phyloP scores from a whole-genome alignment of 2,797 vertebrate genomes.

The Spinibarbus caldwelli region DNA sequence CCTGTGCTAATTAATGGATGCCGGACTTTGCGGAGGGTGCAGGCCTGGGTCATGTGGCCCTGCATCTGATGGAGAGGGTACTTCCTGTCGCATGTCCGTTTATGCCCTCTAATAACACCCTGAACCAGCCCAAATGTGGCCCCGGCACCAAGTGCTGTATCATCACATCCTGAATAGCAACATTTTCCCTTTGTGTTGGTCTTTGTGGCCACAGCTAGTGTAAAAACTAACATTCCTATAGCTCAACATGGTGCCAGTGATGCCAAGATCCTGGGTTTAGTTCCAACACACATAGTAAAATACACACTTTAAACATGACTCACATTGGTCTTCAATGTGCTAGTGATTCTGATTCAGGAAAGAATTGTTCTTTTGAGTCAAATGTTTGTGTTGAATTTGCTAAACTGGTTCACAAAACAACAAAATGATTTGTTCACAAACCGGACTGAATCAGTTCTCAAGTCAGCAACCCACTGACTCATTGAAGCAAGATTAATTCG shows the following conservation, averaged over 20 bases:
- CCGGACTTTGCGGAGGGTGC: background rate
- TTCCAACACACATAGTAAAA: background rate
- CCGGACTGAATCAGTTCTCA: too few species aligned
- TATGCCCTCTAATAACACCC: constrained; percentile 11
- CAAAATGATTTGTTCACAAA: too few species aligned
- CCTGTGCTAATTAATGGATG: constrained; percentile 49
- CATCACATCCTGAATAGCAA: constrained; percentile 43
- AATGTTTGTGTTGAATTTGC: background rate
- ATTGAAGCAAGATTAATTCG: too few species aligned
- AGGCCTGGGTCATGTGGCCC: background rate
- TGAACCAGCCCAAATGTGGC: constrained; percentile 3
- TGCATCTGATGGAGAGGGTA: background rate
- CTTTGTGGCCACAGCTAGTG: constrained; percentile 20
- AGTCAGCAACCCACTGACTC: too few species aligned
- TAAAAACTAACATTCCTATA: constrained; percentile 34
- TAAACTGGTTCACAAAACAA: too few species aligned
- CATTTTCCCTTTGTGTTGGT: constrained; percentile 36
- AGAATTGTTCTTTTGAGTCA: background rate
- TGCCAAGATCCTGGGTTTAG: background rate
- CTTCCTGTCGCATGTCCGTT: constrained; percentile 28
- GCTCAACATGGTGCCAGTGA: background rate
- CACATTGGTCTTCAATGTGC: background rate
- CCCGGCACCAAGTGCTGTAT: constrained; percentile 1
- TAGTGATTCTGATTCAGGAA: background rate
- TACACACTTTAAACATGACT: background rate